phyloP scores from a whole-genome alignment of 2,113 vertebrate species.

The Galbula dea region DNA sequence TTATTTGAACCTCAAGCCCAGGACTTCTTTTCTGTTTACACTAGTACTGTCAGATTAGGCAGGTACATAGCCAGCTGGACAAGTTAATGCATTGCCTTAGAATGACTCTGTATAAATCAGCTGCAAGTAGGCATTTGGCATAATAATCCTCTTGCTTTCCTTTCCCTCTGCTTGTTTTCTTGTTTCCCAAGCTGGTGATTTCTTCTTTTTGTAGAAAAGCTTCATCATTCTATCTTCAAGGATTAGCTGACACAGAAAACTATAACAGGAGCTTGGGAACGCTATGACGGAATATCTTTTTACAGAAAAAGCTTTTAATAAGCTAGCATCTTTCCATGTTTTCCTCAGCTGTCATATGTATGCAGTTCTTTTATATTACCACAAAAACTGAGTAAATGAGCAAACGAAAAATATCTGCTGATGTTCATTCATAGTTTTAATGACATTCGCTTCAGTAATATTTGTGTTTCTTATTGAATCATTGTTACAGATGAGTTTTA shows the following conservation, averaged over 20 bases:
- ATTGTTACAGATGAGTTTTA: background rate
- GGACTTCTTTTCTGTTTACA: background rate
- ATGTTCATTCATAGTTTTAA: background rate
- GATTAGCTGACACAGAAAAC: slow-evolving; percentile 32
- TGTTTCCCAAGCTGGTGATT: background rate
- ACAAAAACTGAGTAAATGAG: background rate
- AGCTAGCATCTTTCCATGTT: background rate
- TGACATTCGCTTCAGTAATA: background rate
- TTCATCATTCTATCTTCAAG: slow-evolving; percentile 18
- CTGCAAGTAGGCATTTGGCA: background rate
- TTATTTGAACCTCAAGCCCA: background rate
- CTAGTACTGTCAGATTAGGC: background rate
- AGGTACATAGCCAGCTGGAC: background rate
- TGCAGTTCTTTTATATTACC: background rate
- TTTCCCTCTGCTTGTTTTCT: slow-evolving; percentile 20
- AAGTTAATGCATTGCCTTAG: background rate
- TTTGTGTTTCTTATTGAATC: background rate
- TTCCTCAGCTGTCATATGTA: background rate
- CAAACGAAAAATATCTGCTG: background rate
- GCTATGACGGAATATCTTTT: background rate
- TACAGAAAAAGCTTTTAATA: background rate
- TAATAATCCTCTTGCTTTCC: background rate
- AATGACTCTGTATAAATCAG: slow-evolving; percentile 13
- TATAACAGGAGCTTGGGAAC: background rate
- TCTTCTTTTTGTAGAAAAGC: background rate